Conservation (phyloP, 2,888 invertebrate genomes). For the Ethmia dodecea region DNA sequence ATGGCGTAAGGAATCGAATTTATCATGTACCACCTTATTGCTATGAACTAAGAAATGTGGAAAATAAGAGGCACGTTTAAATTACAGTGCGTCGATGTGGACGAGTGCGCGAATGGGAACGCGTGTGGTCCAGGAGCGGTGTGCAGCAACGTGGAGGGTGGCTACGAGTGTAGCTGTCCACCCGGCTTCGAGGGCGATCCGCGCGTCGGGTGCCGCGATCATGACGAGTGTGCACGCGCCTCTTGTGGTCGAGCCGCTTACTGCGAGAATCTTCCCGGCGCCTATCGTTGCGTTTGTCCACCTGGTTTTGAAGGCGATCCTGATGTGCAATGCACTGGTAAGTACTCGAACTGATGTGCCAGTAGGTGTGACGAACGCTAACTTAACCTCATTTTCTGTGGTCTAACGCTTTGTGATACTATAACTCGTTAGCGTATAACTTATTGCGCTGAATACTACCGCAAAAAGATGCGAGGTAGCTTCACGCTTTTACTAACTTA, state of each 20-base stretch:
- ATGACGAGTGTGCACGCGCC: conserved; percentile 85
- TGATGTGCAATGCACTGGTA: conserved; percentile 85
- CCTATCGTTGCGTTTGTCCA: conserved; percentile 89
- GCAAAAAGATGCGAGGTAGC: conserved; percentile 55
- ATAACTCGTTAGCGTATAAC: conserved; percentile 44
- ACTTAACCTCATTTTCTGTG: conserved; percentile 42
- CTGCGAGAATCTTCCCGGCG: conserved; percentile 88
- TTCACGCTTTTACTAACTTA: conserved; percentile 71
- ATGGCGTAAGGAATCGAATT: conserved; percentile 50
- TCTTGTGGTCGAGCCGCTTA: conserved; percentile 88
- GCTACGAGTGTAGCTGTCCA: conserved; percentile 90
- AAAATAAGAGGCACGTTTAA: background rate
- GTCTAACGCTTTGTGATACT: conserved; percentile 63
- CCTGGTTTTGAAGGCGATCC: conserved; percentile 90
- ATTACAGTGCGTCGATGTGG: conserved; percentile 85
- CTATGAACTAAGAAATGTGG: background rate
- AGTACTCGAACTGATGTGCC: conserved; percentile 31
- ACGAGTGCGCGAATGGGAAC: conserved; percentile 85
- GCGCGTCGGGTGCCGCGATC: conserved; percentile 83
- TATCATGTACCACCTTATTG: background rate
- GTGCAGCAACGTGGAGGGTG: conserved; percentile 88
- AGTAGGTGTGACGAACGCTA: conserved; percentile 41
- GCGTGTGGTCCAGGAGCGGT: conserved; percentile 88
- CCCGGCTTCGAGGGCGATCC: conserved; percentile 90
- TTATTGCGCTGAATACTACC: conserved; percentile 66